phyloP scores from a whole-genome alignment of 2,113 vertebrate genomes.

The Pholis gunnellus region DNA sequence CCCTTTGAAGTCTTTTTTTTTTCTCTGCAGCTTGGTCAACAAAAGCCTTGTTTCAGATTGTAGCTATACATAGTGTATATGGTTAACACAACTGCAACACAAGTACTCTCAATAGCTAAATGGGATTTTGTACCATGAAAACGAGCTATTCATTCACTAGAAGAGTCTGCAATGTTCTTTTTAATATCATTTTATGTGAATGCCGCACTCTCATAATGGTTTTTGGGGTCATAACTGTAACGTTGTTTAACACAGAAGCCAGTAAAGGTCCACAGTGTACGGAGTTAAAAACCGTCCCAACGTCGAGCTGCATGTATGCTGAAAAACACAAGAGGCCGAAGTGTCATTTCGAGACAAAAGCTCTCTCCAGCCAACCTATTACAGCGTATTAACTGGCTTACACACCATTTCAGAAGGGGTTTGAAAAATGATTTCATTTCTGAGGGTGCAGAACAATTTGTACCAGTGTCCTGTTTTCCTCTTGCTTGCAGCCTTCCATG shows the following conservation, averaged over 20 bases:
- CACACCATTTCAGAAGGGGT: slow-evolving; percentile 34
- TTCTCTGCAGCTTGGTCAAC: background rate
- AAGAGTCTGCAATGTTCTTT: slow-evolving; percentile 11
- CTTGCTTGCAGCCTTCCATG: slow-evolving; percentile 12
- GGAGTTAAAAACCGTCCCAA: background rate
- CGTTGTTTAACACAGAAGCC: background rate
- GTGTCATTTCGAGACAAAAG: slow-evolving; percentile 8
- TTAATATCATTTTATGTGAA: slow-evolving; percentile 2
- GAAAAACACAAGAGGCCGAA: slow-evolving; percentile 15
- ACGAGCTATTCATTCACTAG: background rate
- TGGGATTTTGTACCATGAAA: background rate
- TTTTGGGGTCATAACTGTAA: background rate
- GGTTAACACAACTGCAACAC: background rate
- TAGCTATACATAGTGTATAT: background rate
- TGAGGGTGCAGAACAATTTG: slow-evolving; percentile 42
- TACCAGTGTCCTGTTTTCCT: slow-evolving; percentile 21
- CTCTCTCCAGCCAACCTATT: slow-evolving; percentile 26
- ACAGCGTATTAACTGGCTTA: slow-evolving; percentile 42
- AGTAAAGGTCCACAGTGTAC: background rate
- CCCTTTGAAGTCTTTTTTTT: background rate
- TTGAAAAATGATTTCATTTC: slow-evolving; percentile 54
- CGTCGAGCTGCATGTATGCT: background rate
- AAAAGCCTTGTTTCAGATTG: background rate
- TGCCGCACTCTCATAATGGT: background rate
- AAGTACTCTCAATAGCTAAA: background rate